These are phyloP conservation scores for Julus scandinavius DNA, from an alignment of 2,888 invertebrate species.

Conservation along the genomic window DNA sequence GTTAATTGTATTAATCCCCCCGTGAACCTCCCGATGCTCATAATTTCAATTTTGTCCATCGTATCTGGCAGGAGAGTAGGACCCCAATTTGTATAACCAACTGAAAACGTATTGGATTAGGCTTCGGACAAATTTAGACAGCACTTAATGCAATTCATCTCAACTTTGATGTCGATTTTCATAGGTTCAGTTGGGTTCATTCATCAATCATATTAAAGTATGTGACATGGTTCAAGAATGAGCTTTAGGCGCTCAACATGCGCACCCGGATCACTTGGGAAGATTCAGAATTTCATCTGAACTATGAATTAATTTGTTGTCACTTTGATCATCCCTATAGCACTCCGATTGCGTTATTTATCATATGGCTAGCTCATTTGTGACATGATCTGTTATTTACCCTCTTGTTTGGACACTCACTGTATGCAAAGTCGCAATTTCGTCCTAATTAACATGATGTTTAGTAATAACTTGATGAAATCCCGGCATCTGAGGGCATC, in stretches of 20 bases:
- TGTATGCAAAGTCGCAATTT: neutral
- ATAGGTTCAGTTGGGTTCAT: constrained; percentile 3
- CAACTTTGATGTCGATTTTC: constrained; percentile 34
- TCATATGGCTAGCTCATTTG: neutral
- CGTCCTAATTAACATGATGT: neutral
- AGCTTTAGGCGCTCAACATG: constrained; percentile 17
- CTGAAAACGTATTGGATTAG: constrained; percentile 18
- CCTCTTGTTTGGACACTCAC: neutral
- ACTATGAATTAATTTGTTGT: constrained; percentile 13
- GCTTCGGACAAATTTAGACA: constrained; percentile 26
- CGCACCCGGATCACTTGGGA: neutral
- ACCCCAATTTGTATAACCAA: neutral
- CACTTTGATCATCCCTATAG: neutral
- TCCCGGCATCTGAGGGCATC: too few relatives aligned
- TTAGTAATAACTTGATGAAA: too few relatives aligned
- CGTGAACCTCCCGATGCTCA: neutral
- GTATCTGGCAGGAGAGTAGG: constrained; percentile 1
- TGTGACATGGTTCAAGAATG: constrained; percentile 42
- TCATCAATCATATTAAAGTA: constrained; percentile 37
- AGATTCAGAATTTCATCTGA: neutral
- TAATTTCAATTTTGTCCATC: constrained; percentile 29
- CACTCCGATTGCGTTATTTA: neutral
- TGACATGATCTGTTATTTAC: constrained; percentile 1
- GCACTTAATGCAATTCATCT: constrained; percentile 29
- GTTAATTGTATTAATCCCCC: constrained; percentile 10